Base-by-base conservation (phyloP, 92 coral and sea anemone species). In the Epizoanthus fatuus region DNA sequence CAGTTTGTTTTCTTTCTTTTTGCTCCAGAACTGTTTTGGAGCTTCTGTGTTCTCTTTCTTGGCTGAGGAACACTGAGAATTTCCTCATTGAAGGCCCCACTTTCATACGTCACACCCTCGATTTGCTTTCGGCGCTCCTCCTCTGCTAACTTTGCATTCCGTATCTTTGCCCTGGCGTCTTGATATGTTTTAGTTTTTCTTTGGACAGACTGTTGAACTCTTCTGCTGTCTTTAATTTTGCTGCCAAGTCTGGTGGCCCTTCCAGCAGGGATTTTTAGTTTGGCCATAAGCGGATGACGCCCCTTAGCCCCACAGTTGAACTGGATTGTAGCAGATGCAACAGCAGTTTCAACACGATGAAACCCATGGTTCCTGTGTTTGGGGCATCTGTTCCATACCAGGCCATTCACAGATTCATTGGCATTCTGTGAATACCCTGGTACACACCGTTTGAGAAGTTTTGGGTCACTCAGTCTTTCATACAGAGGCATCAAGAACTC, bases 271-370 rank as follows among this genome's bases (percentile, higher is more conserved):
- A 62, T 62, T 20, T 62, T 62, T 25, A 62, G 67, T 62, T 62
- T 62, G 12, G 67, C 67, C 67, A 62, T 62, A 62, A 62, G 38
- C 16, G 67, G 67, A 62, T 62, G 67, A 32, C 67, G 67, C 29
- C 67, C 67, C 67, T 62, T 62, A 62, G 67, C 67, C 67, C 67
- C 67, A 62, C 67, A 62, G 67, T 65, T 65, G 71, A 65, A 65
- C 17, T 32, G 49, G 42, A 65, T 10, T 12, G 42, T 25, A 13
- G 42, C 71, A 65, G 71, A 65, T 12, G 42, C 12, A 7, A 42
- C 71, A 25, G 71, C 71, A 10, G 10, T 65, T 37, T 65, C 71
- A 32, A 25, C 71, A 29, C 37, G 42, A 7, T 7, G 12, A 65
- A 25, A 7, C 37, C 71, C 71, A 25, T 37, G 32, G 37, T 65